Percentiles rank a stretch among this genome's conserved stretches.
Conservation (phyloP, 64 coral and sea anemone genomes). For the Porites australiensis region DNA sequence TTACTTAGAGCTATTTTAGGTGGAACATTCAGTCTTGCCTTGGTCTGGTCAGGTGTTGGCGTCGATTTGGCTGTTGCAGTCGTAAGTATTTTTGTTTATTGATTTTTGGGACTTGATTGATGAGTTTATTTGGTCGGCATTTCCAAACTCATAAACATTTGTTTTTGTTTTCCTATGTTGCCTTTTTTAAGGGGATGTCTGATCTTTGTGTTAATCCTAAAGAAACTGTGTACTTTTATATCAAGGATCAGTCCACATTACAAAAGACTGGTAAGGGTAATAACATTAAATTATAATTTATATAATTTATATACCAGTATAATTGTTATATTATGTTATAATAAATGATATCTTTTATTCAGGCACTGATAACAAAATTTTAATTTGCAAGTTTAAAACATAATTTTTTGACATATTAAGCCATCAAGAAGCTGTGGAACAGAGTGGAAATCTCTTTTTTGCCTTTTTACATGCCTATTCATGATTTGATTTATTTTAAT, state of each 20-base stretch:
- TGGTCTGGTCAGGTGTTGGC: slow-evolving; percentile 16
- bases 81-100: not conserved
- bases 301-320: too few species aligned
- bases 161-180: not conserved
- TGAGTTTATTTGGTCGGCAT: too few species aligned
- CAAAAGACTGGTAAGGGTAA: slow-evolving; percentile 7
- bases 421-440: too few species aligned
- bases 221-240: slow-evolving; percentile 24
- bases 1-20: not conserved
- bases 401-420: too few species aligned
- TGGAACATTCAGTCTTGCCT: slow-evolving; percentile 2
- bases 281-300: too few species aligned
- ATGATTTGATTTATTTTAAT: too few species aligned
- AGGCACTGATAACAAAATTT: too few species aligned
- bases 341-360: too few species aligned
- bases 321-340: too few species aligned
- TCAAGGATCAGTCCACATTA: not conserved
- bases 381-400: too few species aligned
- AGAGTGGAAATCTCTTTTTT: too few species aligned
- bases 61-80: slow-evolving; percentile 12
- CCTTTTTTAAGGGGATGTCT: slow-evolving; percentile 16
- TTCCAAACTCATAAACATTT: not conserved
- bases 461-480: too few species aligned
- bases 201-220: slow-evolving; percentile 45
- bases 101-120: not conserved